Percentiles rank a stretch among this genome's conserved stretches.
phyloP scores from a whole-genome alignment of 2,888 invertebrate genomes.

The Chironomus riparius region DNA sequence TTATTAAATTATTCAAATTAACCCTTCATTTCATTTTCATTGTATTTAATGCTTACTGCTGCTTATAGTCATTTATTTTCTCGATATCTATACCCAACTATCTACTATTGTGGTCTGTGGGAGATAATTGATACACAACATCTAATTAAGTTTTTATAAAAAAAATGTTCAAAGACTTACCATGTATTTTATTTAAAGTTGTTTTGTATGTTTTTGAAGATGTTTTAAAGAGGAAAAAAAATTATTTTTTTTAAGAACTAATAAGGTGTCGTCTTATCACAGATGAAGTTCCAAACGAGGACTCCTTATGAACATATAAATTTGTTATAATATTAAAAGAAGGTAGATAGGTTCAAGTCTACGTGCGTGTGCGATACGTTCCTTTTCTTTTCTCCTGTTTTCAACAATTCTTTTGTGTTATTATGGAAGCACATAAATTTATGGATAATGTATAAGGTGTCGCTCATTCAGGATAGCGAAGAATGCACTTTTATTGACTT shows the following conservation, averaged over 20 bases:
- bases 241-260: neutral
- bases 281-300: neutral
- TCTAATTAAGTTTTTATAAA: neutral
- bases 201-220: neutral
- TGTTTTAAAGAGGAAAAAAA: neutral
- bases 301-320: neutral
- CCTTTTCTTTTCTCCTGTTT: neutral
- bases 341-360: neutral
- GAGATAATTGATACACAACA: neutral
- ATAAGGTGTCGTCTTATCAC: neutral
- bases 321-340: neutral
- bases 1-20: neutral
- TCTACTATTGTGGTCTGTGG: neutral
- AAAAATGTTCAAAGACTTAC: neutral
- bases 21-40: neutral
- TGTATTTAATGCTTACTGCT: neutral
- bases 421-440: too few relatives aligned
- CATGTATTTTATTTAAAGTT: neutral
- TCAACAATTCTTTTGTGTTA: too few relatives aligned
- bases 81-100: too few relatives aligned
- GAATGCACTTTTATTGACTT: conserved; percentile 8
- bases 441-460: neutral
- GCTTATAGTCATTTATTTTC: too few relatives aligned
- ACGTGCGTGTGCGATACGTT: neutral
- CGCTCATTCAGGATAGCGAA: neutral